These are phyloP conservation scores for Periophthalmodon schlosseri DNA, from an alignment of 2,113 vertebrate genomes.

Conservation along the genomic window DNA sequence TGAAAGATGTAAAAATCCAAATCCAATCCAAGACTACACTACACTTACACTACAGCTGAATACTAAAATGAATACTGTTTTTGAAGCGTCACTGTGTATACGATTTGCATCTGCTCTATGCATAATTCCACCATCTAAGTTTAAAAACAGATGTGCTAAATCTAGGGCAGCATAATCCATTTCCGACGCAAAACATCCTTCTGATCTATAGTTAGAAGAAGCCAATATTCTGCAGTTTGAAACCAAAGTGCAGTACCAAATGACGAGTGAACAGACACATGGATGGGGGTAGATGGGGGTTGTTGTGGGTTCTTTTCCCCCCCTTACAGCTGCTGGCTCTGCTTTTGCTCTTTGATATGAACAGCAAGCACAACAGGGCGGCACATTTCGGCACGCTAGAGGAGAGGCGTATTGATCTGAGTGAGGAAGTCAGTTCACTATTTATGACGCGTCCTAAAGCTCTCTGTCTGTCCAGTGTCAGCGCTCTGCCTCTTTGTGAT, in stretches of 20 bases:
- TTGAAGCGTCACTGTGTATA: neutral
- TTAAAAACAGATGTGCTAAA: slow-evolving; percentile 24
- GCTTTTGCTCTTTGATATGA: slow-evolving; percentile 22
- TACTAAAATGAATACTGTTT: neutral
- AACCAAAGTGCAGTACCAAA: neutral
- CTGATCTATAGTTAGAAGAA: slow-evolving; percentile 50
- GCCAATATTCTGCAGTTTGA: slow-evolving; percentile 27
- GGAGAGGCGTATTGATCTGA: slow-evolving; percentile 42
- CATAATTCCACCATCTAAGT: slow-evolving; percentile 5
- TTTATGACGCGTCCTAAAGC: slow-evolving; percentile 37
- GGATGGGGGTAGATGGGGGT: slow-evolving; percentile 8
- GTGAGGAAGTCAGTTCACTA: slow-evolving; percentile 37
- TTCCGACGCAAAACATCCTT: slow-evolving; percentile 33
- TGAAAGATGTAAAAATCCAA: neutral
- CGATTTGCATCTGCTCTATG: neutral
- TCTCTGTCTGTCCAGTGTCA: slow-evolving; percentile 25
- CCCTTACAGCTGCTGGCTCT: slow-evolving; percentile 26
- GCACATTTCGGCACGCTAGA: neutral
- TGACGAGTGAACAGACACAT: neutral
- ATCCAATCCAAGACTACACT: neutral
- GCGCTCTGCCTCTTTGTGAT: neutral
- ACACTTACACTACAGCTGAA: neutral
- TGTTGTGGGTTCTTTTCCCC: slow-evolving; percentile 18
- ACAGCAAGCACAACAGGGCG: neutral
- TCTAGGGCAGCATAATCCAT: slow-evolving; percentile 57